Evolutionary conservation across 1,140 invertebrate genomes (phyloP).

Genomic region (Arctopsyche grandis): DNA sequence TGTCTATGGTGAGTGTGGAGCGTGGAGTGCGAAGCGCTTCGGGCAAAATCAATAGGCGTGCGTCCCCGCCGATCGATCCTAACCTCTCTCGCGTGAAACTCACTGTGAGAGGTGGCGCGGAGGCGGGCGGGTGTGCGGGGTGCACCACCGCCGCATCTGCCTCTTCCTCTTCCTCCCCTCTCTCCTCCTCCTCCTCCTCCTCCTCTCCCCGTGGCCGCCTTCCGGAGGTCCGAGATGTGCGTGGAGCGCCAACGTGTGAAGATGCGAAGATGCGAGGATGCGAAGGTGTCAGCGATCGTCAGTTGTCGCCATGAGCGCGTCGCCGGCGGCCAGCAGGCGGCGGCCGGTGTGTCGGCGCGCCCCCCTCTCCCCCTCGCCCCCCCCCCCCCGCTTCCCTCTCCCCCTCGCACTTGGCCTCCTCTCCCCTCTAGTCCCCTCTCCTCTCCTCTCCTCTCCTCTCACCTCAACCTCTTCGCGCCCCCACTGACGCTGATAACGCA

Average conservation of each 20-base stretch:
- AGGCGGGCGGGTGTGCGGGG: neutral
- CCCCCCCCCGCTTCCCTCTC: neutral
- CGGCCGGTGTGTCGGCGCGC: neutral
- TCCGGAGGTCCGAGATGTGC: too few species aligned
- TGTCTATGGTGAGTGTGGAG: conserved; percentile 22
- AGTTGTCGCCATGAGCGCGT: neutral
- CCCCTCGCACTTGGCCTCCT: neutral
- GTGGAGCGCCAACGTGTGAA: too few species aligned
- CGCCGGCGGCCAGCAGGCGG: neutral
- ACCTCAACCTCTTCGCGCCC: conserved; percentile 9
- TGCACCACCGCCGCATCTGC: neutral
- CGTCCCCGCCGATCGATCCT: conserved; percentile 29
- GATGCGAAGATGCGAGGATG: too few species aligned
- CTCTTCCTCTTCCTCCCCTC: neutral
- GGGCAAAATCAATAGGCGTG: conserved; percentile 16
- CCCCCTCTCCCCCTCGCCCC: neutral
- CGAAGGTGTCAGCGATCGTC: too few species aligned
- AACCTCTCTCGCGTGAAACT: neutral
- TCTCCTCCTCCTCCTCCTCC: neutral
- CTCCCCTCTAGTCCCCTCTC: neutral
- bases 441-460: neutral
- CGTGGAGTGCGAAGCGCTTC: neutral
- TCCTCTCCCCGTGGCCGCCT: neutral
- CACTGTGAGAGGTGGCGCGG: neutral
- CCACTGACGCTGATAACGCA: neutral